Conservation (phyloP, 1,140 invertebrate genomes). For the Galleria mellonella region DNA sequence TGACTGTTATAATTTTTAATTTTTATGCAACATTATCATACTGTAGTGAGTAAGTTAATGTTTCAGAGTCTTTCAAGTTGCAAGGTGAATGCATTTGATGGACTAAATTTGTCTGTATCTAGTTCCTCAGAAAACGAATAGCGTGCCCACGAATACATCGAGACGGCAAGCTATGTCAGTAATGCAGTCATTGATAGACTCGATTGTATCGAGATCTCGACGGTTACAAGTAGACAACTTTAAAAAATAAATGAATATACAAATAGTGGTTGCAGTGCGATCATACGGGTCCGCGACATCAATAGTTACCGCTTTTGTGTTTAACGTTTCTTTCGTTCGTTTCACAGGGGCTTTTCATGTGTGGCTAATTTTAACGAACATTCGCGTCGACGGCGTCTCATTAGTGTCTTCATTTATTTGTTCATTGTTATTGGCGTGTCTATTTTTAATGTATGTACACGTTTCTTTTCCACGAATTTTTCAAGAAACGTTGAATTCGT, state of each 20-base stretch:
- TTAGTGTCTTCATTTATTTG: constrained; percentile 45
- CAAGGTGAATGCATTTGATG: constrained; percentile 6
- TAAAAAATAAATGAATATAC: background rate
- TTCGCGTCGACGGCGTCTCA: constrained; percentile 33
- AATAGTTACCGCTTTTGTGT: background rate
- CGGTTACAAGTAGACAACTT: background rate
- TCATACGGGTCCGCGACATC: too few species aligned
- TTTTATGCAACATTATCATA: constrained; percentile 15
- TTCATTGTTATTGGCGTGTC: constrained; percentile 36
- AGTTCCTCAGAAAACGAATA: constrained; percentile 34
- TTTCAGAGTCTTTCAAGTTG: too few species aligned
- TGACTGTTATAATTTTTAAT: constrained; percentile 27
- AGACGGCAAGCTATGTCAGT: constrained; percentile 52
- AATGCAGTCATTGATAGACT: constrained; percentile 27
- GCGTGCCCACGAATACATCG: constrained; percentile 44
- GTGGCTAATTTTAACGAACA: constrained; percentile 37
- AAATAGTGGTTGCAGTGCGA: too few species aligned
- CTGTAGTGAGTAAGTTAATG: too few species aligned
- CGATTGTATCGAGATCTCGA: background rate
- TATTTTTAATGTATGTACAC: constrained; percentile 28
- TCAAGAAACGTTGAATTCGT: too few species aligned
- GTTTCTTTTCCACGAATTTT: background rate
- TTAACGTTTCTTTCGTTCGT: constrained; percentile 12
- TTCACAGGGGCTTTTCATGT: constrained; percentile 21
- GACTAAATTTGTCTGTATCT: constrained; percentile 30